Conservation (phyloP, 2,113 vertebrate species). For the Alaudala cheleensis region DNA sequence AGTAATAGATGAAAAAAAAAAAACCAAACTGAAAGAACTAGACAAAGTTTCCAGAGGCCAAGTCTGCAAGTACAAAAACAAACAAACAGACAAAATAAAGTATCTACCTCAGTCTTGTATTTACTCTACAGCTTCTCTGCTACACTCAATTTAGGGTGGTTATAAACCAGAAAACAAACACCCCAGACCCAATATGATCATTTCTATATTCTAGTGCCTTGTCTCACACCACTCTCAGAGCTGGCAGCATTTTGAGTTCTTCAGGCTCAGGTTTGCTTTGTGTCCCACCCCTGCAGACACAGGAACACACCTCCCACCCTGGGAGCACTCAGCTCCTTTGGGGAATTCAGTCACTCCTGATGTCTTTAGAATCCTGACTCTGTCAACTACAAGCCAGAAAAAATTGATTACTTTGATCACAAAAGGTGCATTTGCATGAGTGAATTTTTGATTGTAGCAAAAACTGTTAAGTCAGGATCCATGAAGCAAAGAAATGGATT, state of each 20-base stretch:
- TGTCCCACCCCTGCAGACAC: background rate
- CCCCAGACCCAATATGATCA: background rate
- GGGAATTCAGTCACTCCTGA: background rate
- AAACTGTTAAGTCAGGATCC: constrained; percentile 20
- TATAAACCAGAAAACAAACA: background rate
- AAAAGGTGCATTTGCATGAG: constrained; percentile 33
- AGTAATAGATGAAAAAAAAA: background rate
- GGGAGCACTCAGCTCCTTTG: background rate
- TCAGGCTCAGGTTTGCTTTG: background rate
- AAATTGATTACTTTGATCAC: constrained; percentile 55
- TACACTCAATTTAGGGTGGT: background rate
- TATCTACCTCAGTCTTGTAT: background rate
- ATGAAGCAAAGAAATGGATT: constrained; percentile 42
- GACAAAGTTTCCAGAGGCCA: background rate
- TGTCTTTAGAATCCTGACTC: background rate
- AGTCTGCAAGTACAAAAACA: background rate
- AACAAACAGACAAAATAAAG: background rate
- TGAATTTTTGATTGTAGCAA: background rate
- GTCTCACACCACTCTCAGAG: background rate
- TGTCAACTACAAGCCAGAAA: background rate
- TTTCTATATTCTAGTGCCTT: background rate
- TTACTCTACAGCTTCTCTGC: background rate
- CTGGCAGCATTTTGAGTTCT: background rate
- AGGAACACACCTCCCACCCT: background rate
- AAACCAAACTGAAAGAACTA: background rate